Evolutionary conservation across 2,113 vertebrate genomes (phyloP).

Genomic region (human (Homo sapiens)): DNA sequence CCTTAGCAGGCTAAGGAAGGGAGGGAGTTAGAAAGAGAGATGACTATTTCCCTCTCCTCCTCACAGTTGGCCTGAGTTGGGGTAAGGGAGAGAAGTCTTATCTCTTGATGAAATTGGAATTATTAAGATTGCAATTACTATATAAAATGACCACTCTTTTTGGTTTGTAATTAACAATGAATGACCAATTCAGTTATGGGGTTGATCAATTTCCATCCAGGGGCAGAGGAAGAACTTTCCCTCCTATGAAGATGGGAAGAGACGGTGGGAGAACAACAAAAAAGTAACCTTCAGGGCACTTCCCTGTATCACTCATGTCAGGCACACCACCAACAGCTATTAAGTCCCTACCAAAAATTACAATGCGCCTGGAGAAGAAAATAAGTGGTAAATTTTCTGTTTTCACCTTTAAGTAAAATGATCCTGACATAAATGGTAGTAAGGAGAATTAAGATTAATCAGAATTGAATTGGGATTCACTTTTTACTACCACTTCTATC

Average conservation of each 20-base stretch:
- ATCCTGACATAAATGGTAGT: background rate
- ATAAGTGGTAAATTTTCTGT: background rate
- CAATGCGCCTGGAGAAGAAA: background rate
- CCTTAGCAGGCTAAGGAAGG: background rate
- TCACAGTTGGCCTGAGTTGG: background rate
- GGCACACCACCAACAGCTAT: background rate
- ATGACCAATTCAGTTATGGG: background rate
- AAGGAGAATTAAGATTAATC: constrained; percentile 4
- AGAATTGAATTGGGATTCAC: background rate
- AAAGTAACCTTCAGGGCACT: too few species aligned
- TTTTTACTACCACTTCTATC: background rate
- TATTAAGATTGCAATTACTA: background rate
- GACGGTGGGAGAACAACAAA: background rate
- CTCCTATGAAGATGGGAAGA: background rate
- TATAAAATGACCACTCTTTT: background rate
- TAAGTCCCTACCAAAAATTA: background rate
- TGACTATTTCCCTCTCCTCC: background rate
- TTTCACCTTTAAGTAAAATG: constrained; percentile 7
- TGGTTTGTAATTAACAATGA: background rate
- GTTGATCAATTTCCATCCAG: background rate
- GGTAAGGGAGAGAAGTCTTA: background rate
- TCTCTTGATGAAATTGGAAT: background rate
- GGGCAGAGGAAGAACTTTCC: background rate
- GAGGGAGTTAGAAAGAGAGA: background rate
- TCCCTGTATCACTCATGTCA: accelerated